A percentile compares a stretch with the other conserved stretches of the same genome.
Evolutionary conservation across 2,888 invertebrate species (phyloP).

Genomic region (Drosophila siamana): DNA sequence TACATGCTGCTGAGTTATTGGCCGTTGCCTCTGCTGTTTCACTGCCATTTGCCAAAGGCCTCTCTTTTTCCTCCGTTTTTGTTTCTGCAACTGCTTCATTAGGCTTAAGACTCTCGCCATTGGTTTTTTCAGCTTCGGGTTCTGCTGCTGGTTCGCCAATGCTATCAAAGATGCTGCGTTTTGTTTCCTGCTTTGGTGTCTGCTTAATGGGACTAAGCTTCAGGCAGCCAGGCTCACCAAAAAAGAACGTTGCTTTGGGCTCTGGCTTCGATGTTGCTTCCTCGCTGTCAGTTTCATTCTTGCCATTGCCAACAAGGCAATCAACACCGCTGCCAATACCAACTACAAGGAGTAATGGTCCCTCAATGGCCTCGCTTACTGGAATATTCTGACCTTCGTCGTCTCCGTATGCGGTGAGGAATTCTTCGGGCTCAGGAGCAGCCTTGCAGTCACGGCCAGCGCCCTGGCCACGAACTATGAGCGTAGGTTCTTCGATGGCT

Average conservation of each 20-base stretch:
- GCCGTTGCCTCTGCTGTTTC: constrained; percentile 16
- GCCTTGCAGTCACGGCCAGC: constrained; percentile 88
- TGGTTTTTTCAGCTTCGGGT: constrained; percentile 55
- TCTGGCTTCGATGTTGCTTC: constrained; percentile 86
- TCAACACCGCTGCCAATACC: constrained; percentile 89
- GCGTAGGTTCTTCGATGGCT: constrained; percentile 90
- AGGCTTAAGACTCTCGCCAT: constrained; percentile 58
- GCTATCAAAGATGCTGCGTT: constrained; percentile 70
- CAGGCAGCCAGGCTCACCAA: constrained; percentile 86
- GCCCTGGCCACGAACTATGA: constrained; percentile 90
- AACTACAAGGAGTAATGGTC: constrained; percentile 89
- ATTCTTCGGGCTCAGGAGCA: constrained; percentile 22
- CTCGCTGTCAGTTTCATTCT: constrained; percentile 85
- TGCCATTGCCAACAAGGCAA: constrained; percentile 90
- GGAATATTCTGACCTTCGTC: constrained; percentile 19
- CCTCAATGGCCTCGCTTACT: constrained; percentile 90
- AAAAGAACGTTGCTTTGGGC: constrained; percentile 85
- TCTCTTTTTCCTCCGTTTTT: constrained; percentile 1
- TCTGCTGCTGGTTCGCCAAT: constrained; percentile 17
- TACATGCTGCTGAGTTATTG: background rate
- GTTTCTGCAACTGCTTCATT: constrained; percentile 5
- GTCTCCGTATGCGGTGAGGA: constrained; percentile 7
- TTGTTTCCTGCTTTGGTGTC: constrained; percentile 61
- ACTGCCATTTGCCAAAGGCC: constrained; percentile 27
- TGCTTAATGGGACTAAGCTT: constrained; percentile 84